Conservation (phyloP, 2,113 vertebrate genomes). For the Syngnathus scovelli region DNA sequence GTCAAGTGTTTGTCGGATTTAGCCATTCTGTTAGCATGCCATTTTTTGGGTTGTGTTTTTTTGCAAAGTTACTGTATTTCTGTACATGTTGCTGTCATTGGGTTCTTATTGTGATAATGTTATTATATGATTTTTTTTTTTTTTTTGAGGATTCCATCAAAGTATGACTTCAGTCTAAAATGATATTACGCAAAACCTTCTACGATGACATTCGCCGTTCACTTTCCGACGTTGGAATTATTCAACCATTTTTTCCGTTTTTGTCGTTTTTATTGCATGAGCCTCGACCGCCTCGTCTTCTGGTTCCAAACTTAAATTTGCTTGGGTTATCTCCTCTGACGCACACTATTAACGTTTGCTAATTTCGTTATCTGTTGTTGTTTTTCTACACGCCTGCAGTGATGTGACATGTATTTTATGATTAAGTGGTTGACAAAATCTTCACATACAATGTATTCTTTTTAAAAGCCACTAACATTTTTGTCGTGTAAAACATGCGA, state of each 20-base stretch:
- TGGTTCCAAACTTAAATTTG: neutral
- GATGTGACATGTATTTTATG: neutral
- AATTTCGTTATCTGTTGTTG: neutral
- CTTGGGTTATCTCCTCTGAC: neutral
- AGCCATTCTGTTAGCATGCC: slow-evolving; percentile 73
- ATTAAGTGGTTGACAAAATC: neutral
- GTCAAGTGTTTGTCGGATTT: slow-evolving; percentile 56
- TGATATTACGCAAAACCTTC: neutral
- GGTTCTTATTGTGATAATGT: slow-evolving; percentile 26
- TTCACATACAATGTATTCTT: neutral
- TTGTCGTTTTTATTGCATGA: neutral
- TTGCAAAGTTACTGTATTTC: slow-evolving; percentile 69
- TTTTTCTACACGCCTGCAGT: slow-evolving; percentile 16
- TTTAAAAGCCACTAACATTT: neutral
- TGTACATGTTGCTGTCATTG: slow-evolving; percentile 56
- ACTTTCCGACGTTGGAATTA: neutral
- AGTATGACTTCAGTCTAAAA: slow-evolving; percentile 2
- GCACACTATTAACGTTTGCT: neutral
- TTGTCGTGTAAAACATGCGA: neutral
- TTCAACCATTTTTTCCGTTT: neutral
- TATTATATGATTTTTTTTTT: neutral
- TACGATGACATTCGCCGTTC: neutral
- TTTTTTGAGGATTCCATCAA: neutral
- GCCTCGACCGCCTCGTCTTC: neutral
- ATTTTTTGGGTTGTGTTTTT: slow-evolving; percentile 35